These are phyloP conservation scores for Peribatodes rhomboidaria DNA, from an alignment of 2,888 invertebrate species.

Conservation along the genomic window DNA sequence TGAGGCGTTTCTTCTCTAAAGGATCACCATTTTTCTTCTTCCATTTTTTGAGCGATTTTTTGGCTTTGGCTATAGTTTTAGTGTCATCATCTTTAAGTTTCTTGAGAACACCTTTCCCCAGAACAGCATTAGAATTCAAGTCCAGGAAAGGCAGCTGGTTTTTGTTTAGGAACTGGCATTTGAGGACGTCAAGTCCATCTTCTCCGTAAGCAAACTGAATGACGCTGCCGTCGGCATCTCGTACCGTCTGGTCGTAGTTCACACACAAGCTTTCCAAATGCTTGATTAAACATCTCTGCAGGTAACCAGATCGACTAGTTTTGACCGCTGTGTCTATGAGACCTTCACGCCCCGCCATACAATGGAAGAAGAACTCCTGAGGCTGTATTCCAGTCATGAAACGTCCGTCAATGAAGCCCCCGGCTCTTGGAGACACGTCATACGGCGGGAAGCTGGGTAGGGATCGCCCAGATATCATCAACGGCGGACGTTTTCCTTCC, in stretches of 20 bases:
- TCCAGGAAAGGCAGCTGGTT: slow-evolving; percentile 93
- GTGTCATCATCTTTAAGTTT: slow-evolving; percentile 85
- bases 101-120: slow-evolving; percentile 85
- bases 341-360: slow-evolving; percentile 99
- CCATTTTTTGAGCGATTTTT: slow-evolving; percentile 88
- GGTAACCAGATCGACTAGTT: slow-evolving; percentile 98
- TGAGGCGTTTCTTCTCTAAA: slow-evolving; percentile 75
- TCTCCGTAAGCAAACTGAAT: slow-evolving; percentile 98
- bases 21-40: slow-evolving; percentile 83
- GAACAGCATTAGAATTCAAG: slow-evolving; percentile 91
- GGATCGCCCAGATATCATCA: slow-evolving; percentile 97
- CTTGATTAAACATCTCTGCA: slow-evolving; percentile 98
- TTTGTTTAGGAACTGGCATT: slow-evolving; percentile 93
- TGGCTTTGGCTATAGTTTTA: slow-evolving; percentile 82
- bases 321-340: slow-evolving; percentile 99
- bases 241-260: slow-evolving; percentile 97
- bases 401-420: slow-evolving; percentile 98
- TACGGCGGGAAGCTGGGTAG: slow-evolving; percentile 97
- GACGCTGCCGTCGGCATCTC: slow-evolving; percentile 97
- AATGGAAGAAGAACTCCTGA: slow-evolving; percentile 99
- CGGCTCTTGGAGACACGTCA: slow-evolving; percentile 95
- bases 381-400: slow-evolving; percentile 99
- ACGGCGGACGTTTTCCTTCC: slow-evolving; percentile 98
- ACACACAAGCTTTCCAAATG: slow-evolving; percentile 98
- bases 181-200: slow-evolving; percentile 96